Base-by-base conservation (phyloP, 2,888 invertebrate species). In the Apotomis capreana region DNA sequence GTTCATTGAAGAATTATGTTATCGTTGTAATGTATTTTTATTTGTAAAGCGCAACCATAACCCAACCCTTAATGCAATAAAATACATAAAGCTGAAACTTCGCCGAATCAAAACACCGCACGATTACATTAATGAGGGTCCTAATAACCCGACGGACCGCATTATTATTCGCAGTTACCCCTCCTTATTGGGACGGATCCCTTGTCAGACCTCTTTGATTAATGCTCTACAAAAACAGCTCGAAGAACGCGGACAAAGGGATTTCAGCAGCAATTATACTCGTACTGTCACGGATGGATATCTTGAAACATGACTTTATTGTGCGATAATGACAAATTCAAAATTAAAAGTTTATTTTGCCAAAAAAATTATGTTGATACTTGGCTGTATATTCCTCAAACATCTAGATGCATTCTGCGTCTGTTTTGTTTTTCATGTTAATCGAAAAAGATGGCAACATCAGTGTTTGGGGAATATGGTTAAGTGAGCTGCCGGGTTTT, bases 61-160 rank as follows among this genome's bases (percentile, higher is more conserved):
- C n/a, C 60, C 44, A 55, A 52, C 9, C 36, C 52, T 61, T 37
- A 49, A 61, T 61, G 12, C 49, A 57, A 46, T 44, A 26, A 12
- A 62, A 49, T 65, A 60, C 64, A 70, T 65, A 54, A 60, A 36
- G 9, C 64, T 64, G 65, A 70, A 65, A 60, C 49, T 12, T 51
- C 57, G 6, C 5, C 40, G 26, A 52, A 59, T 64, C 44, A 44
- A 64, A 70, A 59, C 51, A 69, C 40, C 51, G 72, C 76, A 78
- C 78, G 75, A 81, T 83, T 81, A 79, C 74, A 79, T 79, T 83
- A 83, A 84, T 86, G 82, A 82, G 73, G 79, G 80, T 76, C 79
- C 78, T 78, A 83, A 85, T 81, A 77, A 78, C 49, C 44, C 70
- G 75, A 37, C 74, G 64, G 55, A 73, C 71, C 74, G 68, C 58